Evolutionary conservation across 2,888 invertebrate species (phyloP).

Genomic region (Lobophora halterata): DNA sequence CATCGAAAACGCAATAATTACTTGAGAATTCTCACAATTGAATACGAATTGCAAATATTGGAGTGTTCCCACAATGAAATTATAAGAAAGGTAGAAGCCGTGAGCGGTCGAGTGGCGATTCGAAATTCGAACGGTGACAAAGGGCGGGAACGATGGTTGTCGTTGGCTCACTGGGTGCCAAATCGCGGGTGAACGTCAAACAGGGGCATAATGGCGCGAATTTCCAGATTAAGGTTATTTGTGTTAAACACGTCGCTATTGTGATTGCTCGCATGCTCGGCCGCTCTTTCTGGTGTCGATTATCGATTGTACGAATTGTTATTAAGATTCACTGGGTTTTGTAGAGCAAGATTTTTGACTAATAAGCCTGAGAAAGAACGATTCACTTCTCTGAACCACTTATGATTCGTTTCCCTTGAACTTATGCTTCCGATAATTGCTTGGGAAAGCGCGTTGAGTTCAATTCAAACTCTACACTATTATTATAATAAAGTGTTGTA

Average conservation of each 20-base stretch:
- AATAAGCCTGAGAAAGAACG: constrained; percentile 56
- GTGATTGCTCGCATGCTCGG: constrained; percentile 54
- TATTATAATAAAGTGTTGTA: too few relatives aligned
- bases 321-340: constrained; percentile 51
- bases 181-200: constrained; percentile 64
- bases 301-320: constrained; percentile 38
- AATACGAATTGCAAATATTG: constrained; percentile 56
- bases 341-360: constrained; percentile 43
- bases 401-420: constrained; percentile 15
- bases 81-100: constrained; percentile 48
- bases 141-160: constrained; percentile 48
- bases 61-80: constrained; percentile 65
- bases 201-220: constrained; percentile 58
- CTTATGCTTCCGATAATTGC: constrained; percentile 17
- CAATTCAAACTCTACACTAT: too few relatives aligned
- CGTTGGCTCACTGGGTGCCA: constrained; percentile 53
- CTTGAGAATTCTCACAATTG: constrained; percentile 62
- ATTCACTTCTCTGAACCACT: constrained; percentile 34
- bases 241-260: constrained; percentile 65
- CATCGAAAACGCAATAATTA: constrained; percentile 51
- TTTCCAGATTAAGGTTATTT: constrained; percentile 68
- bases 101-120: constrained; percentile 64
- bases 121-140: constrained; percentile 42
- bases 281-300: constrained; percentile 48
- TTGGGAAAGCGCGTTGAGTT: constrained; percentile 13